Evolutionary conservation across 2,797 vertebrate species (phyloP), one percentile per base, ranked within the genome.

Genomic region (Gobio occitaniae): DNA sequence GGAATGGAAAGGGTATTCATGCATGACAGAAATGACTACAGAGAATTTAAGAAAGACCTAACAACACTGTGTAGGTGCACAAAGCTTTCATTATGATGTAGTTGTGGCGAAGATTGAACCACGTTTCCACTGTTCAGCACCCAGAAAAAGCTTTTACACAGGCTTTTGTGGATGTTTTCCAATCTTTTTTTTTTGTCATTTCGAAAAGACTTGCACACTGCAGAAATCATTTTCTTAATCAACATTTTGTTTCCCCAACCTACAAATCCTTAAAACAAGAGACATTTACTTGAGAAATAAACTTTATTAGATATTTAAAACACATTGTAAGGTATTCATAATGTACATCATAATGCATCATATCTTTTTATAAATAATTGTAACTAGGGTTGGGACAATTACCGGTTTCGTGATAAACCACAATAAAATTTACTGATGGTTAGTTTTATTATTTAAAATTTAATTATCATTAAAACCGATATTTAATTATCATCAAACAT

Each of bases 21-120:
- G 72, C 70, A 38, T 52, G 56, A 50, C 44, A 75, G 70, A 83
- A 61, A 74, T 25, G 29, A 25, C 56, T 48, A 48, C 38, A 41
- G 19, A 29, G 41, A 59, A 82, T 36, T 48, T 36, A 63, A 48
- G 21, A 82, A 72, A 63, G 41, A 21, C 41, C 44, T 10, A 66
- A 47, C 9, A 54, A 63, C 56, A 36, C 41, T 63, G 54, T 63
- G 41, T 21, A 32, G 25, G 54, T 74, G 56, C 19, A 59, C 21
- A 70, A 54, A 38, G 71, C 16, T 19, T 65, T 48, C 17, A 52
- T 80, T 80, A 38, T 66, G 11, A 52, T 61, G 13, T 63, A 78
- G 56, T 44, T 56, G 38, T 63, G 36, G 76, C 29, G 56, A 63
- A 63, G 9, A 63, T 6, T 47, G 76, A 74, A 74, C 17, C 12